Evolutionary conservation across 2,113 vertebrate species (phyloP), one percentile per base, ranked within the genome.

Genomic region (Synodontis membranacea): DNA sequence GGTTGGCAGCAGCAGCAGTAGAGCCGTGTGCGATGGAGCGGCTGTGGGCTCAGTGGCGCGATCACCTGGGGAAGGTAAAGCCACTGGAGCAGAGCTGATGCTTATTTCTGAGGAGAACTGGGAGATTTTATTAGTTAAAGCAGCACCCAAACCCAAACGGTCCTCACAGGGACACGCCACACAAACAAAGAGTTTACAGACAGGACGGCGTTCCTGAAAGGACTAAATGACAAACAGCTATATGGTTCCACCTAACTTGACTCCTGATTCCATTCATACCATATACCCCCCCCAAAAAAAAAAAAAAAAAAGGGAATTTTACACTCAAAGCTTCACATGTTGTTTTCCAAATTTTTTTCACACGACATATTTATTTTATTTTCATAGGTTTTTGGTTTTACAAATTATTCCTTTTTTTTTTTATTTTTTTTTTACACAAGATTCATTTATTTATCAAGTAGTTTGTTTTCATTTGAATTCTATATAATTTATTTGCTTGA

Each of bases 31-130:
- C 93, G 92, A 85, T 93, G 94, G 93, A 95, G 95, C 95, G 93
- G 94, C 88, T 93, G 91, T 86, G 91, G 91, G 92, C 95, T 94
- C 95, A 95, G 93, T 95, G 94, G 94, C 94, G 95, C 94, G 93
- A 94, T 95, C 95, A 95, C 94, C 94, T 94, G 91, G 94, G 94
- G 94, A 95, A 93, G 94, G 92, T 92, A 93, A 90, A 95, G 94
- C 93, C 85, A 93, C 93, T 94, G 93, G 94, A 93, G 94, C 95
- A 95, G 93, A 94, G 95, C 95, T 95, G 95, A 95, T 95, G 94
- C 94, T 94, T 95, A 94, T 95, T 95, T 93, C 95, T 94, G 94
- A 92, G 91, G 94, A 95, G 93, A 93, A 94, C 94, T 94, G 94
- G 92, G 94, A 95, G 94, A 95, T 95, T 95, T 94, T 94, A 94